These are phyloP conservation scores for Abramis brama DNA, from an alignment of 2,113 vertebrate genomes.

Conservation along the genomic window DNA sequence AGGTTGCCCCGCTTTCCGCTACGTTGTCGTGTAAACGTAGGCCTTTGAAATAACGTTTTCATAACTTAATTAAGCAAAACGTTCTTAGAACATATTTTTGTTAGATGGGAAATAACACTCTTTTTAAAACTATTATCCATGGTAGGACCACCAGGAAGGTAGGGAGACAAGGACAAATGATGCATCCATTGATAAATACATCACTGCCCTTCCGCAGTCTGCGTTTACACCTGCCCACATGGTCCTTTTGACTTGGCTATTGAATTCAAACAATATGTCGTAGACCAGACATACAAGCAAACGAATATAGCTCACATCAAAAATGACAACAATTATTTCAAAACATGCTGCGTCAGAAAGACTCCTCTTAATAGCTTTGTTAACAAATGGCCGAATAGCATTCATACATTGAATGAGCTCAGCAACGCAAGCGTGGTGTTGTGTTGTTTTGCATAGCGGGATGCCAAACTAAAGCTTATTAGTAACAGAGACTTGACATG, in stretches of 20 bases:
- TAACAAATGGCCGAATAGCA: background rate
- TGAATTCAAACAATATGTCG: slow-evolving; percentile 10
- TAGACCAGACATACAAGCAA: background rate
- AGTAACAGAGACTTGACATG: slow-evolving; percentile 30
- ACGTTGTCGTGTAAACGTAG: too few relatives aligned
- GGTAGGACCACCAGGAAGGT: slow-evolving; percentile 26
- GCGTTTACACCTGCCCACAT: slow-evolving; percentile 17
- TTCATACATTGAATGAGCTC: slow-evolving; percentile 16
- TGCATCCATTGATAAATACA: slow-evolving; percentile 32
- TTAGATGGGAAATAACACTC: too few relatives aligned
- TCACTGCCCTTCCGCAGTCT: background rate
- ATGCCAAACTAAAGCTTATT: slow-evolving; percentile 32
- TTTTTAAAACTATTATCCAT: slow-evolving; percentile 17
- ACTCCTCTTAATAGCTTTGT: background rate
- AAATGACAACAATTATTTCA: background rate
- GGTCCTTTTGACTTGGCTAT: background rate
- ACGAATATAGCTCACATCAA: background rate
- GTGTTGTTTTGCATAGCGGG: slow-evolving; percentile 43
- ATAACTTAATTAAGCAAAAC: background rate
- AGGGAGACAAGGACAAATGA: slow-evolving; percentile 21
- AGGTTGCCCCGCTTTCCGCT: too few relatives aligned
- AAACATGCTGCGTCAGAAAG: slow-evolving; percentile 27
- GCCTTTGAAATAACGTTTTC: too few relatives aligned
- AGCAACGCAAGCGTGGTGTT: slow-evolving; percentile 63
- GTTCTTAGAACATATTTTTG: too few relatives aligned